Percentiles rank a stretch among this genome's conserved stretches.
phyloP scores from a whole-genome alignment of 1,140 invertebrate species.

The Zaprionus africanus region DNA sequence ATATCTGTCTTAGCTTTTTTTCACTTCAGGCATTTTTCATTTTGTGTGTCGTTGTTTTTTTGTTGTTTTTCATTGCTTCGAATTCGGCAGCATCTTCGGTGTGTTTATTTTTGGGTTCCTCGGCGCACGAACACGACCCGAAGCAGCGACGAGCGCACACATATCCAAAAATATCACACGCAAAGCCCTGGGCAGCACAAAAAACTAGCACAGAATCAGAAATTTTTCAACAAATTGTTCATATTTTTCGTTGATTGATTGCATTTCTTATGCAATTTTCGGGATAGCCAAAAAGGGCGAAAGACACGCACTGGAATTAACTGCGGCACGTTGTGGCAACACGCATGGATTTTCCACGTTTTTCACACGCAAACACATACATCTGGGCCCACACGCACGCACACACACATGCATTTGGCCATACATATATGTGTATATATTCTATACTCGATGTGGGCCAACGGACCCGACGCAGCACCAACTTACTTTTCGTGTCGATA shows the following conservation, averaged over 20 bases:
- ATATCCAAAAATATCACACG: conserved; percentile 82
- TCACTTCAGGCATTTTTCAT: conserved; percentile 12
- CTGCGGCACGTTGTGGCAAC: conserved; percentile 36
- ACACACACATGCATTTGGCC: conserved; percentile 26
- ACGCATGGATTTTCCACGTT: conserved; percentile 78
- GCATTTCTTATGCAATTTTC: conserved; percentile 74
- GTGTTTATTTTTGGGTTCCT: conserved; percentile 76
- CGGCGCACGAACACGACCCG: conserved; percentile 58
- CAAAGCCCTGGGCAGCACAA: conserved; percentile 76
- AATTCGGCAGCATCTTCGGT: conserved; percentile 61
- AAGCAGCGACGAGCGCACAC: conserved; percentile 69
- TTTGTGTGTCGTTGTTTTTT: conserved; percentile 9
- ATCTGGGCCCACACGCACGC: conserved; percentile 6
- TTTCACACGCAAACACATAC: conserved; percentile 44
- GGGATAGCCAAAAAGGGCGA: background rate
- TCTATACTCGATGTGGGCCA: conserved; percentile 67
- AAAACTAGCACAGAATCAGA: conserved; percentile 71
- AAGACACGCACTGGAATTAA: conserved; percentile 48
- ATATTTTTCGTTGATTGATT: conserved; percentile 66
- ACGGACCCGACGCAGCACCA: conserved; percentile 65
- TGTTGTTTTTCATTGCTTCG: conserved; percentile 44
- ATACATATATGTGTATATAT: conserved; percentile 68
- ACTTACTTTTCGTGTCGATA: conserved; percentile 83
- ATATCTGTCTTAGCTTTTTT: conserved; percentile 1
- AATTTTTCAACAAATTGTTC: conserved; percentile 61